Conservation (phyloP, 2,888 invertebrate species). For the Lamellibrachia columna region DNA sequence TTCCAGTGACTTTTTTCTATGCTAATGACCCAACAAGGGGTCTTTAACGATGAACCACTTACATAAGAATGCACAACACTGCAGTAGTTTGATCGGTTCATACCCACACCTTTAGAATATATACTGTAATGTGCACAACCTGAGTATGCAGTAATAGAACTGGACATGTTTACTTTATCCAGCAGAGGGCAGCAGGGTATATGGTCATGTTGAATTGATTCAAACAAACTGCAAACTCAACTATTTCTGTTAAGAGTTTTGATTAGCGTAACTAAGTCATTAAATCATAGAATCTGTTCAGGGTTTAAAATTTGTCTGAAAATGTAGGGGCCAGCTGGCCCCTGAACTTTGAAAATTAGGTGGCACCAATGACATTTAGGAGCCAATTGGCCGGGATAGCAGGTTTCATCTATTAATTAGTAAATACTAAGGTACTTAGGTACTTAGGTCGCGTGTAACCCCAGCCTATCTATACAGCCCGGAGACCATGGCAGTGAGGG, state of each 20-base stretch:
- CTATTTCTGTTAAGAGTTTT: background rate
- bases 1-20: background rate
- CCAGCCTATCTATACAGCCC: too few species aligned
- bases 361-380: too few species aligned
- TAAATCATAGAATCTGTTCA: background rate
- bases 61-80: background rate
- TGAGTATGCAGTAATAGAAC: background rate
- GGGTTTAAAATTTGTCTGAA: too few species aligned
- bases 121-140: background rate
- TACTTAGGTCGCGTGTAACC: too few species aligned
- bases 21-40: background rate
- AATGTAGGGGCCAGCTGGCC: too few species aligned
- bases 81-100: background rate
- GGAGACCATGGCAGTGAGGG: too few species aligned
- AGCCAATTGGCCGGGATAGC: too few species aligned
- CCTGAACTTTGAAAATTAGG: too few species aligned
- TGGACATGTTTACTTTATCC: background rate
- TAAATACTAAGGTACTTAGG: too few species aligned
- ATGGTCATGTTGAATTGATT: background rate
- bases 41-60: background rate
- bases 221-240: background rate
- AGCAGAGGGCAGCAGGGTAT: background rate
- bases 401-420: too few species aligned
- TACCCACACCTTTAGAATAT: background rate
- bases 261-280: background rate